A percentile compares a stretch with the other conserved stretches of the same genome.
These are phyloP conservation scores for Dendrophyllia cribrosa DNA, from an alignment of 64 coral and sea anemone genomes.

Conservation along the genomic window DNA sequence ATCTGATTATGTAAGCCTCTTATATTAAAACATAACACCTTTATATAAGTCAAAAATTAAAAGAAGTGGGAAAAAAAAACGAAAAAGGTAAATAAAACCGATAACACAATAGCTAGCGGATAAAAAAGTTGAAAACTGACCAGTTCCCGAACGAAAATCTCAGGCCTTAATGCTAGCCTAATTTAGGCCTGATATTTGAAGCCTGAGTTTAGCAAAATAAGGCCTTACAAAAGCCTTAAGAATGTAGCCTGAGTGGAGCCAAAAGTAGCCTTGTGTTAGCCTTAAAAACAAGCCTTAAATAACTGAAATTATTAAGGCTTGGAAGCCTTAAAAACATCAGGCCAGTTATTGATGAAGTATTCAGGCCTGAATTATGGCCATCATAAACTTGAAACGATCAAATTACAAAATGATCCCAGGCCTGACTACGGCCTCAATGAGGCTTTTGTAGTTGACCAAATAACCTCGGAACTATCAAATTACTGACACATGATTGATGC, in stretches of 20 bases:
- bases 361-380: constrained; percentile 3
- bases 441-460: too few species aligned
- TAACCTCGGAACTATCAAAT: too few species aligned
- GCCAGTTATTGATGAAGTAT: background rate
- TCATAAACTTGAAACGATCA: constrained; percentile 9
- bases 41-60: too few species aligned
- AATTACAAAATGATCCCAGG: background rate
- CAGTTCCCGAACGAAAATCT: constrained; percentile 25
- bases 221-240: constrained; percentile 24
- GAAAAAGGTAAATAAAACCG: too few species aligned
- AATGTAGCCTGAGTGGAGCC: background rate
- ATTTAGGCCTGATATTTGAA: constrained; percentile 6
- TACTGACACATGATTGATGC: too few species aligned
- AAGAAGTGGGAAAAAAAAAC: too few species aligned
- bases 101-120: too few species aligned
- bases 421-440: too few species aligned
- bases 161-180: constrained; percentile 6
- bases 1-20: too few species aligned
- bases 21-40: too few species aligned
- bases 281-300: constrained; percentile 48
- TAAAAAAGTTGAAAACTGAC: too few species aligned
- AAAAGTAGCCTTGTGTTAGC: constrained; percentile 19
- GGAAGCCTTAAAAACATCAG: background rate
- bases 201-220: background rate
- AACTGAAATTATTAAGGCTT: constrained; percentile 19